Base-by-base conservation (phyloP, 2,113 vertebrate genomes). In the Ameiurus melas region DNA sequence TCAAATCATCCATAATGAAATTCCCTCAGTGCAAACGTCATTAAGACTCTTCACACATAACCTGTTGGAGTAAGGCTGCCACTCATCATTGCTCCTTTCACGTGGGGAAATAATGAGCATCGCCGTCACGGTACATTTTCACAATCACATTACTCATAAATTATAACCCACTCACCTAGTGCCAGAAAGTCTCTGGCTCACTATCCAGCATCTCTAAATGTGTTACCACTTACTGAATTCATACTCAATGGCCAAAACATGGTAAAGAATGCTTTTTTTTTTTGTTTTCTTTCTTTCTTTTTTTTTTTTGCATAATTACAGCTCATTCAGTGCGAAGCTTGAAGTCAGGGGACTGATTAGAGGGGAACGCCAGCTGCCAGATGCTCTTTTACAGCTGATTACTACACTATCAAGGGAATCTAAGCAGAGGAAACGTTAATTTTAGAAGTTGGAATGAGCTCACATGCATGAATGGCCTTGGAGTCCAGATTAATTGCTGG, bases 311-410 rank as follows among this genome's bases (percentile, higher is more conserved):
- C 83, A 85, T 89, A 90, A 92, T 90, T 88, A 73, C 84, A 36
- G 70, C 66, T 78, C 66, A 78, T 86, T 91, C 64, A 83, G 73
- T 62, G 47, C 66, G 62, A 27, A 60, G 62, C 55, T 12, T n/a
- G 43, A 81, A 58, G 86, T 84, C 85, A 73, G 70, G 77, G 5
- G 55, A 57, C 78, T 89, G 89, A 89, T 88, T 85, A 84, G 84
- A 62, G 47, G 71, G 62, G 43, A 57, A 68, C 64, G 39, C 82
- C 83, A 87, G 90, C 87, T 90, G 87, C 85, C 88, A 92, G 90
- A 88, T 92, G 91, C 57, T 80, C 53, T 84, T 90, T 89, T 88
- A 85, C 86, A 64, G 53, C 90, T 89, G 91, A 90, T 90, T 90
- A 86, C 86, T 51, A 62, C 33, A 1, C 86, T 68, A 51, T 87